phyloP scores from a whole-genome alignment of 2,888 invertebrate genomes.

The Chrysodeixis includens region DNA sequence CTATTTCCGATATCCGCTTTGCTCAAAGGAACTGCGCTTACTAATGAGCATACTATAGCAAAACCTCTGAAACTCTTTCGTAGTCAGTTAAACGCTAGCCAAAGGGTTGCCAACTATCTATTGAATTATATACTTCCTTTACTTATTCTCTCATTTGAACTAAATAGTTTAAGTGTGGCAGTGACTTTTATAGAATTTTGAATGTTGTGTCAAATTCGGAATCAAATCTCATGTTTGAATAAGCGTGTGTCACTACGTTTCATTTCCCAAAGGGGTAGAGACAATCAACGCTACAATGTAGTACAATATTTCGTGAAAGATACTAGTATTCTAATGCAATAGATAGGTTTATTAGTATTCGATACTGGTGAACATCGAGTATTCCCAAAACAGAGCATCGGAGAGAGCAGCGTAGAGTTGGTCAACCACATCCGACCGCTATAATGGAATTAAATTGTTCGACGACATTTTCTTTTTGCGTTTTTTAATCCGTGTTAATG shows the following conservation, averaged over 20 bases:
- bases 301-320: neutral
- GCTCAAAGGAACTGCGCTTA: slow-evolving; percentile 18
- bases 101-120: neutral
- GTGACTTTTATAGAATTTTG: neutral
- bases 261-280: neutral
- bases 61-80: neutral
- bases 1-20: slow-evolving; percentile 11
- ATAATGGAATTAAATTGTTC: too few species aligned
- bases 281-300: neutral
- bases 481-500: too few species aligned
- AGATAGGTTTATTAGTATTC: neutral
- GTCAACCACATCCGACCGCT: too few species aligned
- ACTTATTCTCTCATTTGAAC: neutral
- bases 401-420: too few species aligned
- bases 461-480: too few species aligned
- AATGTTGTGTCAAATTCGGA: too few species aligned
- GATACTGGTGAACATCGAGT: neutral
- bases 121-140: neutral
- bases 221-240: neutral
- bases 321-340: neutral
- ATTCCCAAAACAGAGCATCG: neutral
- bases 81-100: neutral
- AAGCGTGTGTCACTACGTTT: neutral
- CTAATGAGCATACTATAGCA: slow-evolving; percentile 3
- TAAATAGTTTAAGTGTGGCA: neutral